Evolutionary conservation across 2,797 vertebrate species (phyloP), one percentile per base, ranked within the genome.

Genomic region (Anguilla pacifica): DNA sequence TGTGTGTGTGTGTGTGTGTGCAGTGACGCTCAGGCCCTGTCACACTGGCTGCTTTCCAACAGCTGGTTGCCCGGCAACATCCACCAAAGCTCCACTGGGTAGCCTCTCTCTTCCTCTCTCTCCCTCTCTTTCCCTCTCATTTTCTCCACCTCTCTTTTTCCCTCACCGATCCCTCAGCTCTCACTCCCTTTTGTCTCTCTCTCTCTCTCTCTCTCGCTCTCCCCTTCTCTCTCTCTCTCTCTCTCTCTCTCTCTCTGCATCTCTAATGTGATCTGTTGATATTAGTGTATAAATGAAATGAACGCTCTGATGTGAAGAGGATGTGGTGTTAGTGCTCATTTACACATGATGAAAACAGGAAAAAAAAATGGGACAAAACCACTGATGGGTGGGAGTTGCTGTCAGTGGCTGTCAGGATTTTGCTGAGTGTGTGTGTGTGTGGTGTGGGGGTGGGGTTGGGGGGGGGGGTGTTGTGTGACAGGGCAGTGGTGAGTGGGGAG

Each of bases 31-130:
- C n/a, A 22, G 83, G 35, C 22, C 55, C 2, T 46, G 28, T 83
- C 87, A 86, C 70, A 84, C 89, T 91, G 89, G 86, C 86, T 87
- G 83, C 85, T 87, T 90, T 88, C 90, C 90, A 90, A 88, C 87
- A 86, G 87, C 86, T 90, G 91, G 89, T 92, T 92, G 89, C 91
- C 88, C 89, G 86, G 89, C 88, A 89, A 90, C 89, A 89, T 74
- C 87, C 83, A 43, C 88, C 87, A 90, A 86, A 86, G 89, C 83
- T 84, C 86, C 82, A 72, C 64, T 83, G 31, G 22, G 64, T 70
- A 51, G 55, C 46, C 57, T 59, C 85, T 46, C 59, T 86, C 67
- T 55, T n/a, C n/a, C 31, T 59, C 72, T 85, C 82, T 64, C 79
- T 86, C 64, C 28, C 89, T 19, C 43, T 59, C 39, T 81, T 46